Percentiles rank a stretch among this genome's conserved stretches.
Conservation (phyloP, 2,888 invertebrate species). For the Achlya flavicornis region DNA sequence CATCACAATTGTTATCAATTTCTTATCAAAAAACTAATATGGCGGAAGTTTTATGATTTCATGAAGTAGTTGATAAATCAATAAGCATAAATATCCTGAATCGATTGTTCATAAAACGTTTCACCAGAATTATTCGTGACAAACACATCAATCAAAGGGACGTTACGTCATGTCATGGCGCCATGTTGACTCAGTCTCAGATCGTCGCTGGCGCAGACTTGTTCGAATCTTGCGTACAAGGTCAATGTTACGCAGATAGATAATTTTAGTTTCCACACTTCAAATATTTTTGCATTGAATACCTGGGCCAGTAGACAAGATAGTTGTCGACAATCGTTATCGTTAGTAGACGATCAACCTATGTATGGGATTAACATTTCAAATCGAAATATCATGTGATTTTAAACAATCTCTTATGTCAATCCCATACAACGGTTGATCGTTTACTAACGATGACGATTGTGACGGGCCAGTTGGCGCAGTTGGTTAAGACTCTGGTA, state of each 20-base stretch:
- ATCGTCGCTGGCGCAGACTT: slow-evolving; percentile 5
- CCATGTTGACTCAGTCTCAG: slow-evolving; percentile 44
- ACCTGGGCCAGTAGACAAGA: too few relatives aligned
- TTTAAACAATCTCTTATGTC: too few relatives aligned
- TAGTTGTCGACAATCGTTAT: too few relatives aligned
- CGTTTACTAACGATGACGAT: too few relatives aligned
- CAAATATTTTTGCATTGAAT: neutral
- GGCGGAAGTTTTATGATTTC: neutral
- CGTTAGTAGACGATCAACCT: too few relatives aligned
- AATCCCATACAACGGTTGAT: too few relatives aligned
- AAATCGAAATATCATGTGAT: too few relatives aligned
- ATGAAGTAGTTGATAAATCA: neutral
- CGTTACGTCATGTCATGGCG: slow-evolving; percentile 35
- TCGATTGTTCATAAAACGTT: slow-evolving; percentile 10
- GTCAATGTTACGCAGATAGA: slow-evolving; percentile 46
- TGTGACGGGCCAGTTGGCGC: too few relatives aligned
- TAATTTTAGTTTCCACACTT: neutral
- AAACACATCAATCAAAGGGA: slow-evolving; percentile 36
- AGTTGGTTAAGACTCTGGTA: too few relatives aligned
- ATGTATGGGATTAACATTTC: too few relatives aligned
- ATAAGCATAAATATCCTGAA: neutral
- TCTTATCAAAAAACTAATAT: neutral
- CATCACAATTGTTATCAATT: neutral
- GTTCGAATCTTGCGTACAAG: slow-evolving; percentile 50
- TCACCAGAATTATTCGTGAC: slow-evolving; percentile 28